Base-by-base conservation (phyloP, 2,113 vertebrate species). In the Brachyhypopomus occidentalis region DNA sequence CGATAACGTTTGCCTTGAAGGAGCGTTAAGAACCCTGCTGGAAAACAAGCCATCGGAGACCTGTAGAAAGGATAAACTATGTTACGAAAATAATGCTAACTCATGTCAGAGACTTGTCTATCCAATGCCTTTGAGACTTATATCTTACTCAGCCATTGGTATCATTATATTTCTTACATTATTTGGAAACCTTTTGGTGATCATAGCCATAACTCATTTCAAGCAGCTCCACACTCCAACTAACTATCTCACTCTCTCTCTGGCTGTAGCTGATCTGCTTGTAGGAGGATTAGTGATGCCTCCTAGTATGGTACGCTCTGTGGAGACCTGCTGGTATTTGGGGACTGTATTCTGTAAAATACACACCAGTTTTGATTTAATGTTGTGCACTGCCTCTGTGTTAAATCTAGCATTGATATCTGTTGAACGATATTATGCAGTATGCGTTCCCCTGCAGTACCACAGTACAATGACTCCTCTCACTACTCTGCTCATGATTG, bases 271-370 rank as follows among this genome's bases (percentile, higher is more conserved):
- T 23, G 94, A 95, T 85, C 91, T 95, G 58, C 88, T 95, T 6
- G 81, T 96, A 69, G 94, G 93, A 56, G 88, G 88, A 60, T 59
- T 94, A 9, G 78, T 95, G 76, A 95, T 96, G 94, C 94, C 95
- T 19, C 94, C 90, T 17, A 95, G 94, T 64, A 94, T 95, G 94
- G 88, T 95, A 45, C 90, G 93, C 70, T 94, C 94, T 1, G 87
- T 93, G 45, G 95, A 96, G 67, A 87, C 89, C 27, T 93, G 91
- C 63, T 96, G 95, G 94, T 92, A 94, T 83, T 95, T 95, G 75
- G 95, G 95, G 34, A 88, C 94, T 3, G 20, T 90, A 55, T 92
- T 95, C 87, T 96, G 95, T 90, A 95, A 94, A 89, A 86, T 95
- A 64, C 94, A 96, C 66, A 92, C 89, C 0, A 93, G 94, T 77